Percentiles rank a stretch among this genome's conserved stretches.
Evolutionary conservation across 2,113 vertebrate species (phyloP).

Genomic region (pig (Sus scrofa)): DNA sequence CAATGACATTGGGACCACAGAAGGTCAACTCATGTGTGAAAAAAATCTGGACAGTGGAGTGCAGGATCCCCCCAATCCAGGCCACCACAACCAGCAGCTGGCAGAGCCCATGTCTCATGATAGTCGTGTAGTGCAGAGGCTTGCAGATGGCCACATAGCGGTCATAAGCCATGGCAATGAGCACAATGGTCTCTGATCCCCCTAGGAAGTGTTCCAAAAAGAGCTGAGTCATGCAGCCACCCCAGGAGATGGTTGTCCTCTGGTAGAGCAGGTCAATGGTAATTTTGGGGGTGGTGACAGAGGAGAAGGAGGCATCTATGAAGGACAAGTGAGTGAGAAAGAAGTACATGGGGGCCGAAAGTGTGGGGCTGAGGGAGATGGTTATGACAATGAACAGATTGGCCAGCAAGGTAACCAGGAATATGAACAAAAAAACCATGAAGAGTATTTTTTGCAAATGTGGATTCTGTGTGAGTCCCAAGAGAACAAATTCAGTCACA

Average conservation of each 20-base stretch:
- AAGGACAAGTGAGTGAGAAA: constrained; percentile 62
- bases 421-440: background rate
- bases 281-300: background rate
- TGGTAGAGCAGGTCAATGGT: background rate
- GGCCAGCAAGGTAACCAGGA: background rate
- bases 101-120: background rate
- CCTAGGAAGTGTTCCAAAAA: background rate
- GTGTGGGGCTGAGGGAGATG: constrained; percentile 55
- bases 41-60: too few species aligned
- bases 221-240: too few species aligned
- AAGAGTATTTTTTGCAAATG: background rate
- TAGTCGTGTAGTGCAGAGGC: background rate
- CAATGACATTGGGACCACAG: constrained; percentile 65
- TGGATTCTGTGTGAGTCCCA: background rate
- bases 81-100: constrained; percentile 61
- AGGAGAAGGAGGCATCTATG: background rate
- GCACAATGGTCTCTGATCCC: background rate
- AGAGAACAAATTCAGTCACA: background rate
- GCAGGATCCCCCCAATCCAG: constrained; percentile 74
- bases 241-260: background rate
- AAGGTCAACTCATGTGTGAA: too few species aligned
- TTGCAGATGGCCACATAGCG: background rate
- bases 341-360: constrained; percentile 78
- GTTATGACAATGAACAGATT: background rate
- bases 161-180: background rate